Conservation (phyloP, 2,888 invertebrate species). For the Lycaena phlaeas region DNA sequence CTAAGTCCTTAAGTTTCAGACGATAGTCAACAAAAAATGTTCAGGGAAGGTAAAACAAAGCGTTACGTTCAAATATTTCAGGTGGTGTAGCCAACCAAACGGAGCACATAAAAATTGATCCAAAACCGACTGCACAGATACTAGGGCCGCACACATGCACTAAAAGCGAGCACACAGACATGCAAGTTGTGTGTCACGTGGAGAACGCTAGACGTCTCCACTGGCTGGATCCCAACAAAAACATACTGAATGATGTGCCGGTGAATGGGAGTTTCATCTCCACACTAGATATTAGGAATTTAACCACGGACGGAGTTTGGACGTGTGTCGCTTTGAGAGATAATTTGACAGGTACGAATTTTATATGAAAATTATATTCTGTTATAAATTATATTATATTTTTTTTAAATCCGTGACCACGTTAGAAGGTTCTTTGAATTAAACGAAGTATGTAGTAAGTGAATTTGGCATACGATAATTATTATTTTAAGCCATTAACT, state of each 20-base stretch:
- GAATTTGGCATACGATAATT: too few relatives aligned
- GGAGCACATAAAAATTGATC: conserved; percentile 29
- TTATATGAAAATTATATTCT: neutral
- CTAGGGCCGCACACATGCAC: conserved; percentile 40
- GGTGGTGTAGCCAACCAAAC: conserved; percentile 42
- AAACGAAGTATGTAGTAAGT: too few relatives aligned
- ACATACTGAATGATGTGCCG: conserved; percentile 20
- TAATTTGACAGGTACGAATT: conserved; percentile 29
- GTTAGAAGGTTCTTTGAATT: too few relatives aligned
- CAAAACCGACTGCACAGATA: conserved; percentile 42
- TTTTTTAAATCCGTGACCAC: too few relatives aligned
- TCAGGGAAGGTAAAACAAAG: too few relatives aligned
- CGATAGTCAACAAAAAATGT: too few relatives aligned
- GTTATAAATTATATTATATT: too few relatives aligned
- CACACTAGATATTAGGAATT: conserved; percentile 33
- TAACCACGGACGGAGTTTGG: conserved; percentile 39
- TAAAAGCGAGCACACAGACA: conserved; percentile 24
- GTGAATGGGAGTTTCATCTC: conserved; percentile 29
- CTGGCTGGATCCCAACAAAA: conserved; percentile 35
- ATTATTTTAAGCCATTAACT: too few relatives aligned
- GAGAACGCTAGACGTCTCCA: conserved; percentile 33
- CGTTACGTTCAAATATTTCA: too few relatives aligned
- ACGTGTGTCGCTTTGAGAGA: conserved; percentile 38
- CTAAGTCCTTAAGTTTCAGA: too few relatives aligned
- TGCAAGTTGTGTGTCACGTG: conserved; percentile 40